These are phyloP conservation scores for Drosophila longiperda DNA, from an alignment of 2,888 invertebrate species.

Conservation along the genomic window DNA sequence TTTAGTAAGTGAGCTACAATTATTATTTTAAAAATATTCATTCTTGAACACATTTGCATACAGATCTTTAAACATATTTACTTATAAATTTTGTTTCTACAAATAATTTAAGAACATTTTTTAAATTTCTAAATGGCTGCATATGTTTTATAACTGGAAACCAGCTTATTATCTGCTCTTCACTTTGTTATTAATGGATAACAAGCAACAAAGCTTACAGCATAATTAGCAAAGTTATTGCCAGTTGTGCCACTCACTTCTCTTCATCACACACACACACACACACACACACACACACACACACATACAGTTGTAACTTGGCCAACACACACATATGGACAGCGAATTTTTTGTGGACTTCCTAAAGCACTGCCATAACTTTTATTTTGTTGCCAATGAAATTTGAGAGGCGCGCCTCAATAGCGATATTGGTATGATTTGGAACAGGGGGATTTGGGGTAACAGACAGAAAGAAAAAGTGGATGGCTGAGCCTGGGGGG, in stretches of 20 bases:
- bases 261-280: no score
- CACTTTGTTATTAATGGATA: neutral
- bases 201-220: constrained; percentile 28
- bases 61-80: no score
- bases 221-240: constrained; percentile 67
- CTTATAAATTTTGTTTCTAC: neutral
- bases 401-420: constrained; percentile 63
- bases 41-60: neutral
- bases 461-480: neutral
- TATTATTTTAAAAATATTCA: neutral
- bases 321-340: neutral
- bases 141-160: neutral
- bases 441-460: neutral
- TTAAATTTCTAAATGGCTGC: neutral
- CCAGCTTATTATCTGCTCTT: neutral
- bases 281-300: constrained; percentile 3
- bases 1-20: neutral
- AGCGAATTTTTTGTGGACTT: constrained; percentile 12
- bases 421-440: constrained; percentile 38
- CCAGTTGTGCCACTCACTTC: neutral
- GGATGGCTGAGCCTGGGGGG: neutral
- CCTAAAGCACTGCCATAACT: constrained; percentile 25
- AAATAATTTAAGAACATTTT: neutral
- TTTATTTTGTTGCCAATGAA: constrained; percentile 55
- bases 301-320: neutral